phyloP scores from a whole-genome alignment of 2,113 vertebrate species.

The pig (Sus scrofa) region DNA sequence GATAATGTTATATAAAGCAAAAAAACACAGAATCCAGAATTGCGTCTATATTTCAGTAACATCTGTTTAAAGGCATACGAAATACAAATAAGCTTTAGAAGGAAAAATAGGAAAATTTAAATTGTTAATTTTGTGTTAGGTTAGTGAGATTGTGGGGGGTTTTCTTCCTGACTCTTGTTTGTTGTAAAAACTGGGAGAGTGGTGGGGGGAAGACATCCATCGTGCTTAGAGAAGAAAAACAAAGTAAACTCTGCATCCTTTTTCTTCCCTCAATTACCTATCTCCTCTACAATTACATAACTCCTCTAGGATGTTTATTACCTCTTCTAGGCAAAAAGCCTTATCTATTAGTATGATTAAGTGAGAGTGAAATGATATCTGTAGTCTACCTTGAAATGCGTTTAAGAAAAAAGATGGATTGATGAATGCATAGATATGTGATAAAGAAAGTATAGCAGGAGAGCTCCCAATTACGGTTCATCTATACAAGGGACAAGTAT shows the following conservation, averaged over 20 bases:
- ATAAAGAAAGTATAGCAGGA: not conserved
- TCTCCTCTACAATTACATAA: not conserved
- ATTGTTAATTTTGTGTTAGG: not conserved
- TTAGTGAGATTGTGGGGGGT: not conserved
- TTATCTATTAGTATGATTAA: not conserved
- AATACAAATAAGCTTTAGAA: constrained; percentile 4
- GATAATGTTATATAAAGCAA: not conserved
- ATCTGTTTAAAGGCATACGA: constrained; percentile 41
- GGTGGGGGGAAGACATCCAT: not conserved
- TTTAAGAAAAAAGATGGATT: not conserved
- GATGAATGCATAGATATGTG: no score
- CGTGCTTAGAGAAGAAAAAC: not conserved
- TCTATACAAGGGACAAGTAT: no score
- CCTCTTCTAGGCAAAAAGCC: not conserved
- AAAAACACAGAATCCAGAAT: constrained; percentile 32
- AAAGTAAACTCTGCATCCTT: not conserved
- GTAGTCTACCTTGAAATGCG: not conserved
- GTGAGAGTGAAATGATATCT: not conserved
- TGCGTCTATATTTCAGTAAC: not conserved
- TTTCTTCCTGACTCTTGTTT: constrained; percentile 7
- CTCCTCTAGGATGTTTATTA: constrained; percentile 13
- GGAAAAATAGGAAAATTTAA: constrained; percentile 30
- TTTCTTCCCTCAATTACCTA: not conserved
- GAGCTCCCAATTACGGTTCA: no score
- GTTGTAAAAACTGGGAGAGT: not conserved